Conservation (phyloP, 2,888 invertebrate species). For the Epistrophe grossulariae region DNA sequence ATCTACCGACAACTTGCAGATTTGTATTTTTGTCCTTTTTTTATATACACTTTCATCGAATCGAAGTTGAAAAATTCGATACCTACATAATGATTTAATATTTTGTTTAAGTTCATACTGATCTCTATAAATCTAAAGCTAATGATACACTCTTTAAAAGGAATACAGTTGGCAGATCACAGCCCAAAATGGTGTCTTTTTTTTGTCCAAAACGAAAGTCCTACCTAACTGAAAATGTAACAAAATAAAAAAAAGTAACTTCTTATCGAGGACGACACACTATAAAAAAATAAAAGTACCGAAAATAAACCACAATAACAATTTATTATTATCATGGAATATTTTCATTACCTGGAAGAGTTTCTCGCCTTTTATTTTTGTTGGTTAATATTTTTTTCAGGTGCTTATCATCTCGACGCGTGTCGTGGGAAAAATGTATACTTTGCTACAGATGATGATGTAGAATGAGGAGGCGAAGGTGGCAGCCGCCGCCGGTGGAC, state of each 20-base stretch:
- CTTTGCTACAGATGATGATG: slow-evolving; percentile 59
- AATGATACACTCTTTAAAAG: background rate
- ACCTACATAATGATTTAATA: background rate
- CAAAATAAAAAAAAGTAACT: slow-evolving; percentile 8
- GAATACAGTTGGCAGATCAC: background rate
- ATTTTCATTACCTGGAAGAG: slow-evolving; percentile 59
- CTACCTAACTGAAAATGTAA: background rate
- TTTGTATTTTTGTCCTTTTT: background rate
- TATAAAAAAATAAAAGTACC: background rate
- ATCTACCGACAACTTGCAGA: slow-evolving; percentile 15
- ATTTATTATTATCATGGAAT: background rate
- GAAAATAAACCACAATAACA: slow-evolving; percentile 13
- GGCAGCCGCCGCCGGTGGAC: slow-evolving; percentile 17
- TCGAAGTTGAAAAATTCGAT: background rate
- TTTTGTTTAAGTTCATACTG: background rate
- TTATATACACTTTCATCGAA: background rate
- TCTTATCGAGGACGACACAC: slow-evolving; percentile 62
- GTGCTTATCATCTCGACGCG: slow-evolving; percentile 64
- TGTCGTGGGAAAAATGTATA: slow-evolving; percentile 66
- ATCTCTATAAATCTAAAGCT: background rate
- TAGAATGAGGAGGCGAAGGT: slow-evolving; percentile 13
- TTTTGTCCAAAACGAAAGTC: background rate
- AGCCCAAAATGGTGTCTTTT: slow-evolving; percentile 5
- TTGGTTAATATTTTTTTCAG: slow-evolving; percentile 65
- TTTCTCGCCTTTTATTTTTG: slow-evolving; percentile 25